Percentiles rank a stretch among this genome's conserved stretches.
Evolutionary conservation across 2,113 vertebrate genomes (phyloP).

Genomic region (Tachycineta bicolor): DNA sequence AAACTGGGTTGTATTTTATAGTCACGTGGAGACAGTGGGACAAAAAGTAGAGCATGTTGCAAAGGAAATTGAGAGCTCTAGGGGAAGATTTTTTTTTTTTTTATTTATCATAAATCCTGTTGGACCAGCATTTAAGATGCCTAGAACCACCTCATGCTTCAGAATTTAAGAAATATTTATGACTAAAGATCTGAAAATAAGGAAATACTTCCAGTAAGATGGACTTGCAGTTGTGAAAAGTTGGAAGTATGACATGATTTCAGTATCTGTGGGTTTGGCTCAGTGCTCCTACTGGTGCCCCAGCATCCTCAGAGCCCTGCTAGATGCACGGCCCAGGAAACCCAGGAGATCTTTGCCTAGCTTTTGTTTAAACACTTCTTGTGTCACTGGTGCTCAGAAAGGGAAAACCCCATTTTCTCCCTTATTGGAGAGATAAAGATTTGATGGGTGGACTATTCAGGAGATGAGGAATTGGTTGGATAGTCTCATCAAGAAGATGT

Average conservation of each 20-base stretch:
- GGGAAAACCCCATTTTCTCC: neutral
- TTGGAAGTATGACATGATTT: neutral
- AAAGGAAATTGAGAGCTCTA: neutral
- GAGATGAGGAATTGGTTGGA: neutral
- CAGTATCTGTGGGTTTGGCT: neutral
- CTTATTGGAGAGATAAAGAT: neutral
- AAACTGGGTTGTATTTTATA: neutral
- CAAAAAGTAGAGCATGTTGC: neutral
- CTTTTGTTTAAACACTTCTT: neutral
- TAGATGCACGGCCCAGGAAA: neutral
- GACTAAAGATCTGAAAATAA: neutral
- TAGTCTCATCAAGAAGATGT: neutral
- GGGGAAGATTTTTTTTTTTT: no score
- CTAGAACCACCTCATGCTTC: neutral
- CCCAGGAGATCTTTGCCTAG: neutral
- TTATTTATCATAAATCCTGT: neutral
- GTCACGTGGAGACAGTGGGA: neutral
- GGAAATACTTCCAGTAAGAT: neutral
- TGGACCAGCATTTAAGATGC: neutral
- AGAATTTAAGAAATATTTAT: neutral
- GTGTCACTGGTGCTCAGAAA: neutral
- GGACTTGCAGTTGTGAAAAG: neutral
- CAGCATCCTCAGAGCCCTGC: neutral
- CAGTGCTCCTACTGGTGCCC: neutral
- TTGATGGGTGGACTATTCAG: neutral